phyloP scores from a whole-genome alignment of 2,888 invertebrate genomes.

The Spatulosminthurus flaviceps region DNA sequence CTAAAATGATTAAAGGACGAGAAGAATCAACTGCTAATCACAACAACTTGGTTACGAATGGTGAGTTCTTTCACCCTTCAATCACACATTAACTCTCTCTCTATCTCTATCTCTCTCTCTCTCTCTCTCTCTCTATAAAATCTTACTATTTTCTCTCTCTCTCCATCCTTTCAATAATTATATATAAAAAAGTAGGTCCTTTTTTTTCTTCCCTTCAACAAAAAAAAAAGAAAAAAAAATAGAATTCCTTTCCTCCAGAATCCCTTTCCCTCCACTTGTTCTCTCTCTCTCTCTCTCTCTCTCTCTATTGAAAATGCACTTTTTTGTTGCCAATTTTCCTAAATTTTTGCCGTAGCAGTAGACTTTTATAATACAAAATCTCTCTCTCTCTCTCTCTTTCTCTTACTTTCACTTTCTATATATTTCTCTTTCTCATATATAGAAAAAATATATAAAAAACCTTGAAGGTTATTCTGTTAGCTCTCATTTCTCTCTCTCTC shows the following conservation, averaged over 20 bases:
- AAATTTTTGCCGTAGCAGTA: constrained; percentile 51
- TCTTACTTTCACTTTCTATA: constrained; percentile 15
- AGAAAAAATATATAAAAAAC: not conserved
- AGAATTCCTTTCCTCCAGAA: not conserved
- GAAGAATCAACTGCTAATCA: constrained; percentile 95
- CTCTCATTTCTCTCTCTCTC: not conserved
- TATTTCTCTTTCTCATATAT: not conserved
- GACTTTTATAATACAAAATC: constrained; percentile 25
- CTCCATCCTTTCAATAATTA: not conserved
- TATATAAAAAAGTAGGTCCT: not conserved
- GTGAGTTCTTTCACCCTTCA: constrained; percentile 73
- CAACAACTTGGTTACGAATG: constrained; percentile 96
- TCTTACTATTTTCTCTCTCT: constrained; percentile 36
- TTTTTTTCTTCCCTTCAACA: not conserved
- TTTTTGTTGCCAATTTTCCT: constrained; percentile 47
- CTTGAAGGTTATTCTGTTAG: not conserved
- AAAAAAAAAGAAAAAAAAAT: not conserved
- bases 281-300: constrained; percentile 42
- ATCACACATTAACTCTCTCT: constrained; percentile 35
- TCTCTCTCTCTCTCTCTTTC: constrained; percentile 32
- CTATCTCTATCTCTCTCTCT: not conserved
- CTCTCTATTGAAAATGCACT: constrained; percentile 48
- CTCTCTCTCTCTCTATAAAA: constrained; percentile 20
- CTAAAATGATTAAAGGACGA: constrained; percentile 76
- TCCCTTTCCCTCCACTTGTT: not conserved